phyloP scores from a whole-genome alignment of 2,888 invertebrate species.

The Agapetus fuscipes region DNA sequence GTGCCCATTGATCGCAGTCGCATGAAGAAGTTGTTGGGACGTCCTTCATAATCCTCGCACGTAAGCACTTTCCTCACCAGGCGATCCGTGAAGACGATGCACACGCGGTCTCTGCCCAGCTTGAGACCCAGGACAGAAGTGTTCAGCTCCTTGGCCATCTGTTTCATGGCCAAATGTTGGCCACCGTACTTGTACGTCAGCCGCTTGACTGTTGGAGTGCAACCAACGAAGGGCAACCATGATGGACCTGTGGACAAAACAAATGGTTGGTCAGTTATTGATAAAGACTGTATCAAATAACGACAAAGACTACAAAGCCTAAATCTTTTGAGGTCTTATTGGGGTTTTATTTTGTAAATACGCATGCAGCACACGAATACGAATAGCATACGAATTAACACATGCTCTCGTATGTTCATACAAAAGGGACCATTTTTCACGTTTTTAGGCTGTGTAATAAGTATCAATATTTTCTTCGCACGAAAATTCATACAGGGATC shows the following conservation, averaged over 20 bases:
- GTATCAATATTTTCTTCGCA: no score
- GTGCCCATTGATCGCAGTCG: constrained; percentile 54
- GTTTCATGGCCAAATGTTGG: constrained; percentile 40
- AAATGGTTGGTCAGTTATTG: no score
- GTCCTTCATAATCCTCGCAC: constrained; percentile 50
- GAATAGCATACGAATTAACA: no score
- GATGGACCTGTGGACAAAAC: constrained; percentile 32
- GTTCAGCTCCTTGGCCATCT: constrained; percentile 37
- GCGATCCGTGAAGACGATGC: constrained; percentile 45
- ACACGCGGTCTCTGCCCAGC: constrained; percentile 42
- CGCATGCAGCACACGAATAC: no score
- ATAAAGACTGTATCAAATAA: no score
- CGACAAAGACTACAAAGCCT: neutral
- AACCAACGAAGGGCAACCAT: constrained; percentile 37
- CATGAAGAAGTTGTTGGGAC: constrained; percentile 57
- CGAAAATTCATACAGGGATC: no score
- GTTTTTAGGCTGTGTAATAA: no score
- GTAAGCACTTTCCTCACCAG: constrained; percentile 43
- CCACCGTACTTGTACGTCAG: constrained; percentile 33
- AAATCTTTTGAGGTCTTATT: neutral
- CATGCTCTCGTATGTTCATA: no score
- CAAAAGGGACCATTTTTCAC: neutral
- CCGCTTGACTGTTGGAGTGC: constrained; percentile 28
- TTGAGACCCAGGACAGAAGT: constrained; percentile 48
- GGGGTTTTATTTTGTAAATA: neutral